Evolutionary conservation across 2,888 invertebrate species (phyloP).

Genomic region (Adineta ricciae): DNA sequence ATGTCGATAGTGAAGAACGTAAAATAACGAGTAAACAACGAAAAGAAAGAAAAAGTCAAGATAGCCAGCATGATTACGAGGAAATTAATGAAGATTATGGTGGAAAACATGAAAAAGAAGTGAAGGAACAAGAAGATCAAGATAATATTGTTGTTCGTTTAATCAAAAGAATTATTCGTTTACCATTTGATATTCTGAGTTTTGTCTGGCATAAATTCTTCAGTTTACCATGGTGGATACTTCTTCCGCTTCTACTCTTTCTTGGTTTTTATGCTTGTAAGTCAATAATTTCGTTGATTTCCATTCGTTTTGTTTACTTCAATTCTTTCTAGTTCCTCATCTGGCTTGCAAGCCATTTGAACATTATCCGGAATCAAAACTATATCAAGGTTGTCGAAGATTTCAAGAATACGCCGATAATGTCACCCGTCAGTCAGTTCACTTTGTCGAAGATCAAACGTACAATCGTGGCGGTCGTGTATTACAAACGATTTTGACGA

Average conservation of each 20-base stretch:
- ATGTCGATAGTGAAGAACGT: neutral
- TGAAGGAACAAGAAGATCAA: neutral
- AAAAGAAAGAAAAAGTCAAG: neutral
- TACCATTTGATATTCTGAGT: neutral
- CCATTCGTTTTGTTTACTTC: no score
- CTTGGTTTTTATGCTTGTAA: neutral
- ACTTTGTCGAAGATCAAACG: neutral
- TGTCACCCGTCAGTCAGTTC: neutral
- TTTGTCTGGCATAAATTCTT: neutral
- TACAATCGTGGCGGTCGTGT: neutral
- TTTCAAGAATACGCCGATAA: neutral
- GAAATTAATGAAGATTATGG: neutral
- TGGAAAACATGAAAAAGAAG: neutral
- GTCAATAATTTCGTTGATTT: no score
- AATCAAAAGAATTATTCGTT: neutral
- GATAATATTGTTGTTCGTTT: neutral
- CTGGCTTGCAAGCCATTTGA: conserved; percentile 11
- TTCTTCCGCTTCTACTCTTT: neutral
- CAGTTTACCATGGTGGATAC: neutral
- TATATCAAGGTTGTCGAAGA: neutral
- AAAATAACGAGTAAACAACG: neutral
- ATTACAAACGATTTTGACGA: no score
- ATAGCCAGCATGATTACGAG: neutral
- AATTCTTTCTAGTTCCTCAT: neutral
- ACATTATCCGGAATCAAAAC: neutral